These are phyloP conservation scores for Actinia equina DNA, from an alignment of 64 coral and sea anemone species.

Conservation along the genomic window DNA sequence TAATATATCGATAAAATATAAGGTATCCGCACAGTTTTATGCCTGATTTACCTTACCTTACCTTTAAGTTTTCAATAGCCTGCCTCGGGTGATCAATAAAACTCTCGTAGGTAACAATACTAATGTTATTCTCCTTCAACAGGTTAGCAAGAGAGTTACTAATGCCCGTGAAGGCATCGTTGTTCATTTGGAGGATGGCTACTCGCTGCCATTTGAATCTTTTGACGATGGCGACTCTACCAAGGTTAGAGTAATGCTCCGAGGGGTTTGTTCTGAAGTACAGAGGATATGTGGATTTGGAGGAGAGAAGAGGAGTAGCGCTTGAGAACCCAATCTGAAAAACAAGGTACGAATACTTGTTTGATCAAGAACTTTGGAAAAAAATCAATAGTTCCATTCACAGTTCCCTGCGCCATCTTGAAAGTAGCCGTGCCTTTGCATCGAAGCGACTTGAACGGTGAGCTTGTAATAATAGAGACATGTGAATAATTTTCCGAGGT, in stretches of 20 bases:
- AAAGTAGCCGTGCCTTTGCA: too few species aligned
- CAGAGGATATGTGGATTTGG: conserved; percentile 39
- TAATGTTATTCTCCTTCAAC: conserved; percentile 40
- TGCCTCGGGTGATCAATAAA: conserved; percentile 57
- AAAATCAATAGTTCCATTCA: background rate
- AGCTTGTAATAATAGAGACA: too few species aligned
- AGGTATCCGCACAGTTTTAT: background rate
- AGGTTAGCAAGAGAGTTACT: conserved; percentile 59
- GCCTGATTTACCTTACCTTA: background rate
- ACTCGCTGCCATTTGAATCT: conserved; percentile 76
- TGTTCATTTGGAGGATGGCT: conserved; percentile 70
- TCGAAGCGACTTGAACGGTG: too few species aligned
- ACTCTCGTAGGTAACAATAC: conserved; percentile 59
- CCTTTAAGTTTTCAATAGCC: conserved; percentile 61
- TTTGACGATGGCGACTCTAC: conserved; percentile 57
- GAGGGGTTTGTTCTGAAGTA: conserved; percentile 76
- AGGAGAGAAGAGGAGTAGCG: conserved; percentile 55
- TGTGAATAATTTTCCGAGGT: too few species aligned
- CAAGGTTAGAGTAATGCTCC: conserved; percentile 59
- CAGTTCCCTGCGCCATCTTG: too few species aligned
- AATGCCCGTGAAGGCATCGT: conserved; percentile 80
- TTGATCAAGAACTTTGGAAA: background rate
- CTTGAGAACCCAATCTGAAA: conserved; percentile 59
- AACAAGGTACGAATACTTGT: background rate
- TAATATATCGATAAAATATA: too few species aligned